These are phyloP conservation scores for Bembecia ichneumoniformis DNA, from an alignment of 2,888 invertebrate genomes.

Conservation along the genomic window DNA sequence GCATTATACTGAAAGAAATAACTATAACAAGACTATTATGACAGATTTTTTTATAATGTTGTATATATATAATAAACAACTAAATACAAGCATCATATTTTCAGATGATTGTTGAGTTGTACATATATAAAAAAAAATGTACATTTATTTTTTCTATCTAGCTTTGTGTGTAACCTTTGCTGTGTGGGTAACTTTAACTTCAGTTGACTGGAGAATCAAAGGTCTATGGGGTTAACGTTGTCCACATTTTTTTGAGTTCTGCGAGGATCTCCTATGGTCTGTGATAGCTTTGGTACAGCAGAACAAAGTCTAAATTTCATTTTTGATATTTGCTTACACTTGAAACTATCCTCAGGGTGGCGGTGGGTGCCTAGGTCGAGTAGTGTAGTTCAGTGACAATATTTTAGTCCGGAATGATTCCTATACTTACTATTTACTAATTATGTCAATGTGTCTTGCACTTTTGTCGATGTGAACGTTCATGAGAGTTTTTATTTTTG, in stretches of 20 bases:
- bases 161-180: conserved; percentile 54
- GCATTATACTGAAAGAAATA: not conserved
- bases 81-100: no score
- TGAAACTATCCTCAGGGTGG: conserved; percentile 59
- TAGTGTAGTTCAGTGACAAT: conserved; percentile 49
- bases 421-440: conserved; percentile 52
- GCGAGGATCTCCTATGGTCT: conserved; percentile 38
- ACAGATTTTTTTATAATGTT: no score
- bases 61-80: no score
- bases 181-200: conserved; percentile 45
- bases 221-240: conserved; percentile 27
- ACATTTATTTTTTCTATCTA: conserved; percentile 48
- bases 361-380: conserved; percentile 68
- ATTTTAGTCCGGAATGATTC: conserved; percentile 63
- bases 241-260: conserved; percentile 48
- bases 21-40: no score
- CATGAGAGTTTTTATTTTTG: conserved; percentile 57
- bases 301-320: conserved; percentile 73
- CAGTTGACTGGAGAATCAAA: no score
- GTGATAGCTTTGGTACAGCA: conserved; percentile 48
- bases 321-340: conserved; percentile 69
- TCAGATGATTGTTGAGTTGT: no score
- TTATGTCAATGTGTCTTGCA: conserved; percentile 56
- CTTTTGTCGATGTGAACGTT: conserved; percentile 55
- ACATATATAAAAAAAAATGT: conserved; percentile 24